Evolutionary conservation across 2,888 invertebrate species (phyloP).

Genomic region (Seira musarum): DNA sequence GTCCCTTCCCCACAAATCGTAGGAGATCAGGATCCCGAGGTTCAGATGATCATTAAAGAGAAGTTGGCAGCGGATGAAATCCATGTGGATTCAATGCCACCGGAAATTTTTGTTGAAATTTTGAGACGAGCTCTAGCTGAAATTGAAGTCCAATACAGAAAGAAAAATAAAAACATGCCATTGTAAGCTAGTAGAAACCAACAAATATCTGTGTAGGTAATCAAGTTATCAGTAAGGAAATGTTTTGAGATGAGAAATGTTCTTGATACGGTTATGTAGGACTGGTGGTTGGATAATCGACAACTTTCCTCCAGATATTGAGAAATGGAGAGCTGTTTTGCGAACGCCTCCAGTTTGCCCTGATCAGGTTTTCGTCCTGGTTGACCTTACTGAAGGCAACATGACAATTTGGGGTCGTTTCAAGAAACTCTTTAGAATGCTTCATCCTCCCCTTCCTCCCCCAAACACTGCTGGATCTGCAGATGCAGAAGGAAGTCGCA

Average conservation of each 20-base stretch:
- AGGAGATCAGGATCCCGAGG: slow-evolving; percentile 60
- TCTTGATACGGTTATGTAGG: slow-evolving; percentile 24
- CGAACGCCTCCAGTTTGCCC: slow-evolving; percentile 61
- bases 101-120: slow-evolving; percentile 64
- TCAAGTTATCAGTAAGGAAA: too few relatives aligned
- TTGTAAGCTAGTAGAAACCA: too few relatives aligned
- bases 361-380: slow-evolving; percentile 60
- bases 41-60: slow-evolving; percentile 50
- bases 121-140: slow-evolving; percentile 52
- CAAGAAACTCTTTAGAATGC: slow-evolving; percentile 45
- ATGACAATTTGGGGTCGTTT: slow-evolving; percentile 46
- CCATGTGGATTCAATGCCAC: slow-evolving; percentile 50
- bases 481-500: too few relatives aligned
- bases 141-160: slow-evolving; percentile 46
- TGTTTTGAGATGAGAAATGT: not conserved
- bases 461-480: too few relatives aligned
- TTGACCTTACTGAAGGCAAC: slow-evolving; percentile 47
- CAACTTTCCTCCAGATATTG: slow-evolving; percentile 64
- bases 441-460: slow-evolving; percentile 27
- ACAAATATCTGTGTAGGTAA: too few relatives aligned
- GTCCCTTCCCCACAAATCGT: slow-evolving; percentile 54
- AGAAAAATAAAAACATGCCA: slow-evolving; percentile 49
- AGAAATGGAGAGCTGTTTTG: slow-evolving; percentile 62
- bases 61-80: slow-evolving; percentile 46
- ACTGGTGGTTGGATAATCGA: slow-evolving; percentile 68